These are phyloP conservation scores for Melanerpes formicivorus DNA, from an alignment of 2,113 vertebrate genomes.

Conservation along the genomic window DNA sequence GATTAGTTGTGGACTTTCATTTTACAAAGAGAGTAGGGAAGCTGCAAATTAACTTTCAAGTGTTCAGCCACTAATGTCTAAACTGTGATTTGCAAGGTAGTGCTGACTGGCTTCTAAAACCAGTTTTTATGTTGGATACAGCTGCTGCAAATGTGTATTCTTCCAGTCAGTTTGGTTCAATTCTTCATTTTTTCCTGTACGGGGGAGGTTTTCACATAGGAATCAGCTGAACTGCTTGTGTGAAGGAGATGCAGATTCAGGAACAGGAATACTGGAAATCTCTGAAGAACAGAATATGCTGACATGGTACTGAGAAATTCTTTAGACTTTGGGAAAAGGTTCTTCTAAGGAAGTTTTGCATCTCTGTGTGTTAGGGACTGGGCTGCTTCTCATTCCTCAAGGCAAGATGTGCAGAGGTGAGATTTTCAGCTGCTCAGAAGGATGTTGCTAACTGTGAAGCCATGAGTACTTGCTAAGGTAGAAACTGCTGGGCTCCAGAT, in stretches of 20 bases:
- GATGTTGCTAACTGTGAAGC: neutral
- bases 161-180: neutral
- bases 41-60: constrained; percentile 22
- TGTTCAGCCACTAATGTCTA: neutral
- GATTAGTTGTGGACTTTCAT: constrained; percentile 32
- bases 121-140: neutral
- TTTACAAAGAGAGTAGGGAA: neutral
- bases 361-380: neutral
- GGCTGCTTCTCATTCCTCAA: neutral
- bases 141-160: neutral
- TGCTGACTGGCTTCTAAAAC: neutral
- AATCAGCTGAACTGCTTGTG: neutral
- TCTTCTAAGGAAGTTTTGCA: neutral
- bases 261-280: neutral
- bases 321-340: neutral
- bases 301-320: neutral
- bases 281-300: neutral
- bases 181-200: neutral
- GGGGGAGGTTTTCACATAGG: neutral
- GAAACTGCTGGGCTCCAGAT: neutral
- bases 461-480: neutral
- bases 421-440: neutral
- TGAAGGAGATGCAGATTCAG: neutral
- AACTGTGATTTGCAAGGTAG: neutral
- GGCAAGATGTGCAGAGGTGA: neutral